A percentile compares a stretch with the other conserved stretches of the same genome.
Conservation (phyloP, 2,113 vertebrate species). For the Craseonycteris thonglongyai region DNA sequence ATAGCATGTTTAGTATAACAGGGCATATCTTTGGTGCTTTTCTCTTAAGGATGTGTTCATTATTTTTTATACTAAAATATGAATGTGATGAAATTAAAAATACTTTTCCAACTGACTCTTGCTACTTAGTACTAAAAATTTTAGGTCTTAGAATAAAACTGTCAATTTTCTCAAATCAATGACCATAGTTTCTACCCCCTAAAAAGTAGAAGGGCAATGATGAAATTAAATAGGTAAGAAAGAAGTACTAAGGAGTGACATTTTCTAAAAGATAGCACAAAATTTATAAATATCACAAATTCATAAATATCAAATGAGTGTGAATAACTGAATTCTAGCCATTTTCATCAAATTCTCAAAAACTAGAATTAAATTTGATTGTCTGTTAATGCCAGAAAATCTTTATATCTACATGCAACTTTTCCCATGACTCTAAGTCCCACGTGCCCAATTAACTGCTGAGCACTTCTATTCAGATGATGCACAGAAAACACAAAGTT, state of each 20-base stretch:
- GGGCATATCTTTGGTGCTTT: not conserved
- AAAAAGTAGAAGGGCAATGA: not conserved
- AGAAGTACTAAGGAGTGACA: not conserved
- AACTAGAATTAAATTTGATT: not conserved
- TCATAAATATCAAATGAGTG: not conserved
- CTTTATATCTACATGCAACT: not conserved
- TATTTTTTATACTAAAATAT: not conserved
- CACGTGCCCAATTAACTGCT: not conserved
- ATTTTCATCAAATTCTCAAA: not conserved
- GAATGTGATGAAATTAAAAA: not conserved
- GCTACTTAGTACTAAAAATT: not conserved
- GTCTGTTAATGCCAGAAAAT: not conserved
- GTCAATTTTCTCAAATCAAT: not conserved
- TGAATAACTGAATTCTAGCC: not conserved
- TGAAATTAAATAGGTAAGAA: not conserved
- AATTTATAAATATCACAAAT: not conserved
- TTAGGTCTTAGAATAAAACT: not conserved
- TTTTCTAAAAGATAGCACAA: not conserved
- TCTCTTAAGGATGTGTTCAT: not conserved
- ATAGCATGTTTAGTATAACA: not conserved
- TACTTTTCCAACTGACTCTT: not conserved
- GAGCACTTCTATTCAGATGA: not conserved
- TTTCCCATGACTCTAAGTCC: not conserved
- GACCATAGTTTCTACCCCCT: not conserved
- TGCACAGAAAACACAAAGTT: not conserved